These are phyloP conservation scores for Sarcophaga bullata DNA, from an alignment of 1,140 invertebrate genomes.

Conservation along the genomic window DNA sequence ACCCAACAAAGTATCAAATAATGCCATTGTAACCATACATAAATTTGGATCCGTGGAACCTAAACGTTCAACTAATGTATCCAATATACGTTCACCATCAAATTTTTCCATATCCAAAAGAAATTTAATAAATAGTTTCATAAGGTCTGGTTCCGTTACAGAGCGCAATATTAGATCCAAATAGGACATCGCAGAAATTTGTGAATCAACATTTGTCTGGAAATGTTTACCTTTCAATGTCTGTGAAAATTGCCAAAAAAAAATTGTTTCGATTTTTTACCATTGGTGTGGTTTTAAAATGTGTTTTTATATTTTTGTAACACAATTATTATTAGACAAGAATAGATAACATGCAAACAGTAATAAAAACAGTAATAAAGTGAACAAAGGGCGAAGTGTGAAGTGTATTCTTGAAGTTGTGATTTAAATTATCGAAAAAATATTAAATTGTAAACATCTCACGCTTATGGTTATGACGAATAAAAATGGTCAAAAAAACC, in stretches of 20 bases:
- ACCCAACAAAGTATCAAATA: slow-evolving; percentile 91
- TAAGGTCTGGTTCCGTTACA: slow-evolving; percentile 84
- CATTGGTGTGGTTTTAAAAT: slow-evolving; percentile 52
- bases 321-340: neutral
- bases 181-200: slow-evolving; percentile 91
- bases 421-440: too few species aligned
- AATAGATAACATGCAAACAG: neutral
- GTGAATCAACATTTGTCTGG: slow-evolving; percentile 83
- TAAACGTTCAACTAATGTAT: slow-evolving; percentile 80
- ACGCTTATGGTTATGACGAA: too few species aligned
- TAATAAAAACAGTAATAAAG: neutral
- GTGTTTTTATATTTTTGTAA: slow-evolving; percentile 3
- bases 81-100: slow-evolving; percentile 81
- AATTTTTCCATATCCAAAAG: slow-evolving; percentile 84
- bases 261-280: slow-evolving; percentile 61
- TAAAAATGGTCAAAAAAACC: too few species aligned
- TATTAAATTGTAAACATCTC: too few species aligned
- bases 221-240: slow-evolving; percentile 68
- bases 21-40: slow-evolving; percentile 86
- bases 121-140: slow-evolving; percentile 86
- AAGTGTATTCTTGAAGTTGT: neutral
- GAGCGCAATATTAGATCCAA: slow-evolving; percentile 89
- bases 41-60: slow-evolving; percentile 77
- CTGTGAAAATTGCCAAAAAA: slow-evolving; percentile 59
- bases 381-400: neutral